These are phyloP conservation scores for Jordanella pulchra DNA, from an alignment of 2,797 vertebrate genomes.

Conservation along the genomic window DNA sequence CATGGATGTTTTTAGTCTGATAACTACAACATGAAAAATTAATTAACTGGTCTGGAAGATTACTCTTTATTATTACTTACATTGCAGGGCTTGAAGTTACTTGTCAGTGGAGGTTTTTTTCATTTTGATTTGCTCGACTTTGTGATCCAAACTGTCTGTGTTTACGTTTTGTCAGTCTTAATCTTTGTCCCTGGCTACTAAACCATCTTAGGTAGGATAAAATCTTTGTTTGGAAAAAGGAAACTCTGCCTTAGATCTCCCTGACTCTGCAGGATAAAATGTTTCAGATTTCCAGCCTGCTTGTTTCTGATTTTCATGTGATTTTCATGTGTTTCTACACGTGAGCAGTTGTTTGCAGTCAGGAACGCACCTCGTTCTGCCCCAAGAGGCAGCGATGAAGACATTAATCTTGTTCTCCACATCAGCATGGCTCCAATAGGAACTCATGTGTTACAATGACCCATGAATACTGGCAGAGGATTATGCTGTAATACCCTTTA, in stretches of 20 bases:
- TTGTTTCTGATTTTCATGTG: not conserved
- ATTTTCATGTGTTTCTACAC: not conserved
- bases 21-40: too few relatives aligned
- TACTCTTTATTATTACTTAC: too few relatives aligned
- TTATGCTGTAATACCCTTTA: constrained; percentile 13
- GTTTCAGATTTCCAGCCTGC: not conserved
- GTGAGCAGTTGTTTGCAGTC: constrained; percentile 2
- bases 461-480: constrained; percentile 1
- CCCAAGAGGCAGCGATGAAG: not conserved
- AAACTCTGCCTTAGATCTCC: not conserved
- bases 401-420: constrained; percentile 11
- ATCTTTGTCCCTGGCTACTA: not conserved
- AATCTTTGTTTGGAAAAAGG: not conserved
- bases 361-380: not conserved
- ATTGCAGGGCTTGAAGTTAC: too few relatives aligned
- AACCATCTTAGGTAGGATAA: not conserved
- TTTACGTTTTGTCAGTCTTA: not conserved
- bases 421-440: not conserved
- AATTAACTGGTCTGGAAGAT: too few relatives aligned
- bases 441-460: not conserved
- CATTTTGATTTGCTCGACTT: too few relatives aligned
- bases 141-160: too few relatives aligned
- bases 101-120: too few relatives aligned
- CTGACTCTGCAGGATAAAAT: not conserved
- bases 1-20: not conserved